phyloP scores from a whole-genome alignment of 1,140 invertebrate genomes.

The Acromyrmex charruanus region DNA sequence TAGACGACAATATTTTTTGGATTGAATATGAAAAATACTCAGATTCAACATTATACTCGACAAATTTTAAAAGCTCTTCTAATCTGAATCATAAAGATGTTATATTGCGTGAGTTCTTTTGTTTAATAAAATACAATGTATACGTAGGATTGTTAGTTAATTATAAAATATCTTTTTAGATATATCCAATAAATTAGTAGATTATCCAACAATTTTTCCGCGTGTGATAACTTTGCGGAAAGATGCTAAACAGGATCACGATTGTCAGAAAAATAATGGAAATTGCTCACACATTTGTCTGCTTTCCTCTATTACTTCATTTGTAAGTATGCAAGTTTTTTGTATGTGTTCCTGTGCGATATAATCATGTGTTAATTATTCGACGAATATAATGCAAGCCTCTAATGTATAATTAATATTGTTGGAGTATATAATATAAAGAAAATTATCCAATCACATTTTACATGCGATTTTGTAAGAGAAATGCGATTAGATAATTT shows the following conservation, averaged over 20 bases:
- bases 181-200: neutral
- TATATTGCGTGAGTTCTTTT: conserved; percentile 74
- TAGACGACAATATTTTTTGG: conserved; percentile 88
- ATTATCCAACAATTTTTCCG: too few species aligned
- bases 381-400: neutral
- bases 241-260: conserved; percentile 85
- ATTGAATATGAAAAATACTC: conserved; percentile 62
- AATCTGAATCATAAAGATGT: conserved; percentile 81
- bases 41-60: conserved; percentile 87
- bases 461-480: too few species aligned
- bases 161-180: conserved; percentile 1
- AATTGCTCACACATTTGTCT: conserved; percentile 92
- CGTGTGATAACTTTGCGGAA: conserved; percentile 74
- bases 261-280: conserved; percentile 89
- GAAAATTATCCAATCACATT: too few species aligned
- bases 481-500: too few species aligned
- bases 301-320: conserved; percentile 79
- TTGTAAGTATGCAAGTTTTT: conserved; percentile 63
- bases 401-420: neutral
- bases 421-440: too few species aligned
- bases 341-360: too few species aligned
- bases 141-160: neutral
- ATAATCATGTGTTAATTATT: neutral
- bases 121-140: neutral
- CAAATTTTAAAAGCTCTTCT: conserved; percentile 84